phyloP scores from a whole-genome alignment of 2,113 vertebrate species.

The Eidolon helvum region DNA sequence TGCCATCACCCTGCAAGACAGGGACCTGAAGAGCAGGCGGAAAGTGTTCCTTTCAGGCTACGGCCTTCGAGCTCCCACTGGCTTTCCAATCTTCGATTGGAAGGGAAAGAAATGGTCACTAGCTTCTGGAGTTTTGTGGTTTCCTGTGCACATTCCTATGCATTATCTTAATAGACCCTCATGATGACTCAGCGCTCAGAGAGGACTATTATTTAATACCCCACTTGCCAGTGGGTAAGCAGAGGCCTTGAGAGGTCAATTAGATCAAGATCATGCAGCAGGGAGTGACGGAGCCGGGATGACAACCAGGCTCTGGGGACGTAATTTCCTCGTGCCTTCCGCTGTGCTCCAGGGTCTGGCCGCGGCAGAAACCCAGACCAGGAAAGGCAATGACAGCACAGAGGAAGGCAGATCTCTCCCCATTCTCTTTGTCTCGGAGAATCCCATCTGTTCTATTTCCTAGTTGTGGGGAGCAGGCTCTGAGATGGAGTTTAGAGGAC shows the following conservation, averaged over 20 bases:
- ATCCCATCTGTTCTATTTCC: background rate
- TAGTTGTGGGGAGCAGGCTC: background rate
- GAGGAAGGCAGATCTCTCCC: background rate
- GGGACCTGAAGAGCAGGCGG: background rate
- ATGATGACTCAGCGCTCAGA: background rate
- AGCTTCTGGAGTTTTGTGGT: background rate
- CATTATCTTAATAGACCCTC: background rate
- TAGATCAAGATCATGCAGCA: background rate
- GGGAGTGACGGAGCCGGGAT: background rate
- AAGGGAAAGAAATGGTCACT: background rate
- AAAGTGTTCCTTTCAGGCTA: background rate
- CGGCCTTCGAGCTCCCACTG: too few species aligned
- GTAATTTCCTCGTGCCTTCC: background rate
- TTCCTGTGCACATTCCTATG: too few species aligned
- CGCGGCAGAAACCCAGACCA: background rate
- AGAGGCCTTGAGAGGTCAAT: background rate
- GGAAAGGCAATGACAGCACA: fast-evolving
- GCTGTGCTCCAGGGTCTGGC: too few species aligned
- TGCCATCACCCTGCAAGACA: fast-evolving
- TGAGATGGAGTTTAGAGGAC: background rate
- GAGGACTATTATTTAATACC: background rate
- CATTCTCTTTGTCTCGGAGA: background rate
- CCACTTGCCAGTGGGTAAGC: background rate
- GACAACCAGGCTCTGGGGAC: background rate
- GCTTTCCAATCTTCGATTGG: background rate